phyloP scores from a whole-genome alignment of 2,888 invertebrate species.

The Oligia latruncula region DNA sequence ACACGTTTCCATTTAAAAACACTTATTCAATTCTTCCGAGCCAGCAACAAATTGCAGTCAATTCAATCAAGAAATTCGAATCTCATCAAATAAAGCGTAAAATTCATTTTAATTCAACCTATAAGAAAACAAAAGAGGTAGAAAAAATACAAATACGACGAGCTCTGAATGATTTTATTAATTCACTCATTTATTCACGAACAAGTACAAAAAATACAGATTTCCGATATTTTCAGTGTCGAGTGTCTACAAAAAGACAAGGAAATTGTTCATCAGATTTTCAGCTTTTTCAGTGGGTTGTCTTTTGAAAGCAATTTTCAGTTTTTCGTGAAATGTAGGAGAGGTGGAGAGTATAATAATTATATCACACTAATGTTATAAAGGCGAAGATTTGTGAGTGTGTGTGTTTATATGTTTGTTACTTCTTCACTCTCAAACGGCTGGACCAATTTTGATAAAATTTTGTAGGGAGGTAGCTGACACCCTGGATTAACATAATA shows the following conservation, averaged over 20 bases:
- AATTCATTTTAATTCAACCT: conserved; percentile 1
- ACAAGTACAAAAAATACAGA: not conserved
- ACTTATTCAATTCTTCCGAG: too few species aligned
- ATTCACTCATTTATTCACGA: conserved; percentile 9
- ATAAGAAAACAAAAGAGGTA: not conserved
- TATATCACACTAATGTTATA: too few species aligned
- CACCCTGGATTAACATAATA: too few species aligned
- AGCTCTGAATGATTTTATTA: conserved; percentile 5
- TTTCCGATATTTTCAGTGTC: conserved; percentile 1
- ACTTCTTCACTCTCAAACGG: too few species aligned
- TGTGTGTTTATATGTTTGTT: too few species aligned
- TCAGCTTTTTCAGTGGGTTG: not conserved
- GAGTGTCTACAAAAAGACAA: not conserved
- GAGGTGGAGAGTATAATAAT: not conserved
- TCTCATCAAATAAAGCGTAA: too few species aligned
- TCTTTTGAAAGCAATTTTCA: not conserved
- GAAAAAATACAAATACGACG: not conserved
- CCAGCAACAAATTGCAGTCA: not conserved
- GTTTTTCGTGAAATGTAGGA: not conserved
- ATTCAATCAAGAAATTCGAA: not conserved
- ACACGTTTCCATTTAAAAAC: not conserved
- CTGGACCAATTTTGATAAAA: too few species aligned
- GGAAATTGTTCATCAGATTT: conserved; percentile 10
- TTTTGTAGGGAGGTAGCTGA: too few species aligned
- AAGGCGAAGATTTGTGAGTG: too few species aligned